A percentile compares a stretch with the other conserved stretches of the same genome.
Conservation (phyloP, 2,113 vertebrate species). For the Oreochromis spilurus region DNA sequence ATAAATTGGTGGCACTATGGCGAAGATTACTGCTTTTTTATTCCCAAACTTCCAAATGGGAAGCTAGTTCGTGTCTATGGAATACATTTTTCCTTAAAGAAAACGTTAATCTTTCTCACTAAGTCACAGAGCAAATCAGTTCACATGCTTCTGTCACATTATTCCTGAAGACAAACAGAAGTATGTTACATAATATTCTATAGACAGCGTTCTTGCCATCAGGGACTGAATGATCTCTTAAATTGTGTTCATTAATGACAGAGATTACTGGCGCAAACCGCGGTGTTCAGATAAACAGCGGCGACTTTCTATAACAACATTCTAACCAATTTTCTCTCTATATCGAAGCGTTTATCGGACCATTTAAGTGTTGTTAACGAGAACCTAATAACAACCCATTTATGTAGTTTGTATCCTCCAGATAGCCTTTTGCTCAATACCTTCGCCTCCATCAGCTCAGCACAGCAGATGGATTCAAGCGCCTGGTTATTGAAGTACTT, state of each 20-base stretch:
- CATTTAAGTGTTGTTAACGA: neutral
- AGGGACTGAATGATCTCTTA: neutral
- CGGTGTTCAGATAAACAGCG: neutral
- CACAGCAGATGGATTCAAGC: constrained; percentile 57
- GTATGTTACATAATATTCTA: neutral
- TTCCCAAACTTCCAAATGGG: neutral
- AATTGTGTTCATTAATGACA: neutral
- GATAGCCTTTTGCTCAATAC: constrained; percentile 12
- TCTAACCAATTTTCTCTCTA: neutral
- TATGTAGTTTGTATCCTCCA: neutral
- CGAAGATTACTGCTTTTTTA: neutral
- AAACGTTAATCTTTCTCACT: neutral
- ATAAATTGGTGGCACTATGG: neutral
- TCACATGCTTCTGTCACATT: neutral
- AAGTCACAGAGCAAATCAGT: neutral
- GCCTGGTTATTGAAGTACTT: constrained; percentile 57
- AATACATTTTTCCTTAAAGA: neutral
- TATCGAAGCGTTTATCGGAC: neutral
- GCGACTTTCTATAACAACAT: neutral
- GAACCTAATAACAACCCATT: neutral
- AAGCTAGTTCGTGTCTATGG: neutral
- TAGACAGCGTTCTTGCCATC: accelerated
- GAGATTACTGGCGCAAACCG: neutral
- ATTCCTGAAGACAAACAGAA: neutral
- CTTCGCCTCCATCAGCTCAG: constrained; percentile 4